Conservation (phyloP, 2,113 vertebrate genomes). For the Brachypodius melanocephalos region DNA sequence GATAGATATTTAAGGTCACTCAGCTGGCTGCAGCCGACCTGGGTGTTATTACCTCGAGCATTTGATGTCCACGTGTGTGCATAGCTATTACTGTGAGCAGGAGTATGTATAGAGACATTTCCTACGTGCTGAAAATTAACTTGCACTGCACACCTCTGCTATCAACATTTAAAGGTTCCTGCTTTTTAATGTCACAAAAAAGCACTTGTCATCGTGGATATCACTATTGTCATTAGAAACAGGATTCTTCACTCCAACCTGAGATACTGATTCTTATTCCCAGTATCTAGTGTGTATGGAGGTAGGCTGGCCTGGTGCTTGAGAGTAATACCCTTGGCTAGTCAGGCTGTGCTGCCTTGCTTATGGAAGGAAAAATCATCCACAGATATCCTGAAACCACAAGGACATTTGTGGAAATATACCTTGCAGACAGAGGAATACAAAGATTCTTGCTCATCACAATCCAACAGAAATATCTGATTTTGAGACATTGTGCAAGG, state of each 20-base stretch:
- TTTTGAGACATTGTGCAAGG: not conserved
- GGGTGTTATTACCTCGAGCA: not conserved
- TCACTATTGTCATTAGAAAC: not conserved
- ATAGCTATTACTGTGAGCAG: not conserved
- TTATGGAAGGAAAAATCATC: not conserved
- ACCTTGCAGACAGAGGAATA: not conserved
- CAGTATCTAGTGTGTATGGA: not conserved
- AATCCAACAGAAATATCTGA: not conserved
- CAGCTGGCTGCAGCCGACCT: not conserved
- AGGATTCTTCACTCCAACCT: not conserved
- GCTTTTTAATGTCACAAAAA: not conserved
- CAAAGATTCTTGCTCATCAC: not conserved
- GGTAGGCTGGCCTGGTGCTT: not conserved
- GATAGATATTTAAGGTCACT: conserved; percentile 34
- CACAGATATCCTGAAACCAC: not conserved
- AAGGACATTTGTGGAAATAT: not conserved
- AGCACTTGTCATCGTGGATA: not conserved
- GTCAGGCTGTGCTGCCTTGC: not conserved
- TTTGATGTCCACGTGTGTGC: not conserved
- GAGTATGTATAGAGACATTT: not conserved
- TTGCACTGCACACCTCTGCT: not conserved
- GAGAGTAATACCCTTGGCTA: not conserved
- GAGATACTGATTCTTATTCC: not conserved
- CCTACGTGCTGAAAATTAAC: not conserved
- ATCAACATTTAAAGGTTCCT: not conserved